Evolutionary conservation across 2,797 vertebrate species (phyloP).

Genomic region (Tauraco hartlaubi): DNA sequence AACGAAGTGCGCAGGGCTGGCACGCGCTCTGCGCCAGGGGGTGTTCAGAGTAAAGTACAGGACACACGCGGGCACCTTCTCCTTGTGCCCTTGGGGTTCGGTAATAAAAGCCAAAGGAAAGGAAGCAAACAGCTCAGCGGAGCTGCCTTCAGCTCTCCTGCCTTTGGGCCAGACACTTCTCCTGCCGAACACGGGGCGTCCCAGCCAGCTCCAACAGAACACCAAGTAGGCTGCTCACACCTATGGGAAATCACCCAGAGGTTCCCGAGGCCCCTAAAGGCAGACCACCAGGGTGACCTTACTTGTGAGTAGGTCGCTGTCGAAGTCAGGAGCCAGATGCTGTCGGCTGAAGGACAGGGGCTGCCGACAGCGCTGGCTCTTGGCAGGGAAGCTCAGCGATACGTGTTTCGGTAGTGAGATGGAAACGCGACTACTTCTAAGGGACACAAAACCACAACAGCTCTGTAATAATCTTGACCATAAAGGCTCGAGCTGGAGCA

Average conservation of each 20-base stretch:
- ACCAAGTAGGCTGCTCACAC: conserved; percentile 18
- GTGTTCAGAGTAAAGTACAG: background rate
- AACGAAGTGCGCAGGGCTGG: background rate
- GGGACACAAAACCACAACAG: conserved; percentile 33
- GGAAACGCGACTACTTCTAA: conserved; percentile 57
- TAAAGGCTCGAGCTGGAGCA: background rate
- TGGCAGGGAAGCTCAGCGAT: background rate
- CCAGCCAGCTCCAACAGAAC: conserved; percentile 43
- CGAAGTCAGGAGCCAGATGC: background rate
- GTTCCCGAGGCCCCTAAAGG: background rate
- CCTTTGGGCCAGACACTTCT: conserved; percentile 47
- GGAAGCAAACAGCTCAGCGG: background rate
- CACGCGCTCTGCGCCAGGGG: background rate
- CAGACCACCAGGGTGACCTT: background rate
- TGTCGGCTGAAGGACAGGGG: background rate
- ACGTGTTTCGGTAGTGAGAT: conserved; percentile 40
- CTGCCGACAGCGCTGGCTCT: background rate
- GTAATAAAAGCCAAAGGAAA: too few species aligned
- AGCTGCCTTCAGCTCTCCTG: background rate
- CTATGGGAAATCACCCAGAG: background rate
- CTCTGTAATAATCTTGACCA: conserved; percentile 29
- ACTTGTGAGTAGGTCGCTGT: background rate
- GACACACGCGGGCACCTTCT: accelerated
- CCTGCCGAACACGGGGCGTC: conserved; percentile 51
- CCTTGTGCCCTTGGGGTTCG: too few species aligned